A percentile compares a stretch with the other conserved stretches of the same genome.
phyloP scores from a whole-genome alignment of 2,113 vertebrate species.

The Mystacornis crossleyi region DNA sequence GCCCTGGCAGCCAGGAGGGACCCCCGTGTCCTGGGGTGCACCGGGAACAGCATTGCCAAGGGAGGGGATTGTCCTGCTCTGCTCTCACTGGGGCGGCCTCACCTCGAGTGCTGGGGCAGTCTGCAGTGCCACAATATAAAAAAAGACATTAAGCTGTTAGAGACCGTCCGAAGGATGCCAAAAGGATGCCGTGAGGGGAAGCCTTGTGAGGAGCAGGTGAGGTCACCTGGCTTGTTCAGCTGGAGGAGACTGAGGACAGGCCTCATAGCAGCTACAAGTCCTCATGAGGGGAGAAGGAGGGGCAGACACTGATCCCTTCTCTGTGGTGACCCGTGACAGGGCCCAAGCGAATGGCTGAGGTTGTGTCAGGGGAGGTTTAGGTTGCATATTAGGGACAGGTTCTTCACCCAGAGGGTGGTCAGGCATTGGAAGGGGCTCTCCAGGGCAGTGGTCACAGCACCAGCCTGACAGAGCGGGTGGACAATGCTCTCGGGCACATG shows the following conservation, averaged over 20 bases:
- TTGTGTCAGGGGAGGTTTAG: not conserved
- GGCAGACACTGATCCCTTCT: not conserved
- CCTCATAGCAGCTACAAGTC: accelerated
- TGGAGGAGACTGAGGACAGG: not conserved
- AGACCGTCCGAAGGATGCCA: not conserved
- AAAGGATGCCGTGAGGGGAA: not conserved
- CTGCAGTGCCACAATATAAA: not conserved
- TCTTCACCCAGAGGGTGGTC: not conserved
- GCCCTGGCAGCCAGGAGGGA: not conserved
- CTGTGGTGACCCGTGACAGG: not conserved
- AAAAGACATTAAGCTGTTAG: not conserved
- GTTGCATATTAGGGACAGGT: not conserved
- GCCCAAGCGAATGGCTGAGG: not conserved
- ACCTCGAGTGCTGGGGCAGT: not conserved
- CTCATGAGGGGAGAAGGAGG: not conserved
- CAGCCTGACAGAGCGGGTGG: accelerated
- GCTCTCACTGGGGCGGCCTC: not conserved
- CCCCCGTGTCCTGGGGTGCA: too few species aligned
- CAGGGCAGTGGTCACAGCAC: not conserved
- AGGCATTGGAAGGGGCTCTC: not conserved
- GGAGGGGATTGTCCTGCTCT: not conserved
- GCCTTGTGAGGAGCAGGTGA: not conserved
- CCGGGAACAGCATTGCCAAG: not conserved
- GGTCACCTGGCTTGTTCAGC: not conserved
- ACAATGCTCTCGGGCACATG: not conserved